Evolutionary conservation across 2,113 vertebrate genomes (phyloP), one percentile per base, ranked within the genome.

Genomic region (Thinocorus orbignyianus): DNA sequence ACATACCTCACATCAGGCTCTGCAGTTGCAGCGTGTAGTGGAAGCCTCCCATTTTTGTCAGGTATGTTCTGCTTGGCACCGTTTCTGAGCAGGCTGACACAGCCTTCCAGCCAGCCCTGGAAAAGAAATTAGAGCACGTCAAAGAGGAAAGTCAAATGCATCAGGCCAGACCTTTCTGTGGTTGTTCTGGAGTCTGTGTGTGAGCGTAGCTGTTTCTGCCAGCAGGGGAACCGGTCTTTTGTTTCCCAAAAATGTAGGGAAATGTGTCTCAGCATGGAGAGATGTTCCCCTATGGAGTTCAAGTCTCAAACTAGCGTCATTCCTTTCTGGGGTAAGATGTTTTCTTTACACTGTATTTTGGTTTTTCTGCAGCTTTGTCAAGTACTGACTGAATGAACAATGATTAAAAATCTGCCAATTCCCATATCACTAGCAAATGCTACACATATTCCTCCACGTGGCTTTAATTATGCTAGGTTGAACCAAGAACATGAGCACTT

Each of bases 91-190:
- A 99, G 96, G 96, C 98, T 99, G 88, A 99, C 97, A 92, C 99
- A 99, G 74, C 99, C 99, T 95, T 99, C 99, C 39, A 99, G 97
- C 99, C 99, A 99, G 31, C 99, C 99, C 98, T 99, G 82, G 71
- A 97, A 97, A n/a, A 76, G 13, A 94, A 95, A 88, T 78, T 4
- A 57, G 18, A 81, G 33, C 33, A 58, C 13, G 35, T 90, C 68
- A 96, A 86, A 86, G 25, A 92, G 58, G 33, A 88, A 93, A 51
- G 28, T 8, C 11, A 70, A 85, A 79, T 42, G 24, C 31, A 22
- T 54, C 20, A 35, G 52, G 37, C n/a, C 70, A 93, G 20, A 33
- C 39, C 11, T 55, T 70, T 82, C 13, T 14, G 51, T 84, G 9
- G 11, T 78, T 60, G 8, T 83, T 60, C 24, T 84, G 86, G 52